phyloP scores from a whole-genome alignment of 2,797 vertebrate genomes.

The Characodon lateralis region DNA sequence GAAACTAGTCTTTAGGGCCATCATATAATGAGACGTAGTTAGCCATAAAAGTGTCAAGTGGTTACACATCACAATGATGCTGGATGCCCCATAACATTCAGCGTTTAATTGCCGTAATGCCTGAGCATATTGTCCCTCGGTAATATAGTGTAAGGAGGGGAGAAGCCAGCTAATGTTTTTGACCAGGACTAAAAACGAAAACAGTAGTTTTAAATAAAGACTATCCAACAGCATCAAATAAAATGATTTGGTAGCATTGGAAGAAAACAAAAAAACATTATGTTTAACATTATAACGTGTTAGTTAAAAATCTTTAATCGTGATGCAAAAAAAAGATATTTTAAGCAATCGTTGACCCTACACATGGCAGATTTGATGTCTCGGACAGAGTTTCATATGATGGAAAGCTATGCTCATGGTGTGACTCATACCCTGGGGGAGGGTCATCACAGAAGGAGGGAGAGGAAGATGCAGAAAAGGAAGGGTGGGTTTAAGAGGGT shows the following conservation, averaged over 20 bases:
- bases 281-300: too few relatives aligned
- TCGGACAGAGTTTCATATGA: conserved; percentile 75
- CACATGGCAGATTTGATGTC: conserved; percentile 59
- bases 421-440: conserved; percentile 79
- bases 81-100: conserved; percentile 37
- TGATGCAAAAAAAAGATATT: neutral
- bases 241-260: neutral
- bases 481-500: conserved; percentile 29
- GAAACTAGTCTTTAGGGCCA: conserved; percentile 72
- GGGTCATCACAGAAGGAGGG: conserved; percentile 74
- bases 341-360: neutral
- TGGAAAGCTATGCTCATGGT: conserved; percentile 81
- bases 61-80: conserved; percentile 58
- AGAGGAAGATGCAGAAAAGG: conserved; percentile 35
- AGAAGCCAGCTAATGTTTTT: neutral
- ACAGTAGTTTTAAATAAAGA: neutral
- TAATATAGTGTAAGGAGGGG: conserved; percentile 4
- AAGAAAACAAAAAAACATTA: conserved; percentile 10
- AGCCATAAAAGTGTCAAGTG: conserved; percentile 74
- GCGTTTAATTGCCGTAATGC: conserved; percentile 45
- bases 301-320: neutral
- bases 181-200: neutral
- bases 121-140: conserved; percentile 28
- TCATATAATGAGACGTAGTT: conserved; percentile 67
- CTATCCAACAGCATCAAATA: neutral